phyloP scores from a whole-genome alignment of 2,797 vertebrate genomes.

The Luscinia luscinia region DNA sequence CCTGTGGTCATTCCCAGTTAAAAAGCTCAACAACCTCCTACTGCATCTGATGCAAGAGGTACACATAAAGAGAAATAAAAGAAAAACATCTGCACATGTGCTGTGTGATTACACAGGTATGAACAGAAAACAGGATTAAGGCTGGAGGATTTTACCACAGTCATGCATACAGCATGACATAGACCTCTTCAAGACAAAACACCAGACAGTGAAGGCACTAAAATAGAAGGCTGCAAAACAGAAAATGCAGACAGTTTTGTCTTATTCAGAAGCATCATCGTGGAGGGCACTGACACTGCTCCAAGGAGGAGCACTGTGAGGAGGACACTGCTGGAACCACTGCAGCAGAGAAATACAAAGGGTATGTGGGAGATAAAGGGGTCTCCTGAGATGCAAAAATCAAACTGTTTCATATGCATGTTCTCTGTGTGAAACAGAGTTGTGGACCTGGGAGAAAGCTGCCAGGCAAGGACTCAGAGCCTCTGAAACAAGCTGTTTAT shows the following conservation, averaged over 20 bases:
- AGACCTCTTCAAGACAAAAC: not conserved
- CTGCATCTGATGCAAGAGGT: not conserved
- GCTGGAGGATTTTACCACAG: not conserved
- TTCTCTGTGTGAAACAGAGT: not conserved
- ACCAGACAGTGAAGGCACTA: not conserved
- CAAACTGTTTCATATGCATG: not conserved
- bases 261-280: not conserved
- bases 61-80: not conserved
- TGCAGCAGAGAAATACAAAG: not conserved
- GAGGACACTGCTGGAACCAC: not conserved
- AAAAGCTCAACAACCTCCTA: not conserved
- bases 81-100: not conserved
- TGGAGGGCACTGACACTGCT: not conserved
- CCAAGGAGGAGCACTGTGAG: not conserved
- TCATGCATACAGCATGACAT: not conserved
- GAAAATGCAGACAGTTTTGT: not conserved
- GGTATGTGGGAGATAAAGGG: not conserved
- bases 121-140: not conserved
- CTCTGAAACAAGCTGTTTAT: not conserved
- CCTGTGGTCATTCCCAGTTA: not conserved
- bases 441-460: not conserved
- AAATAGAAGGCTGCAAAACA: not conserved
- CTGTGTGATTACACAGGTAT: not conserved
- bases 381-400: not conserved
- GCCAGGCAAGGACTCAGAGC: not conserved